Percentiles rank a stretch among this genome's conserved stretches.
phyloP scores from a whole-genome alignment of 2,113 vertebrate species.

The Sialia sialis region DNA sequence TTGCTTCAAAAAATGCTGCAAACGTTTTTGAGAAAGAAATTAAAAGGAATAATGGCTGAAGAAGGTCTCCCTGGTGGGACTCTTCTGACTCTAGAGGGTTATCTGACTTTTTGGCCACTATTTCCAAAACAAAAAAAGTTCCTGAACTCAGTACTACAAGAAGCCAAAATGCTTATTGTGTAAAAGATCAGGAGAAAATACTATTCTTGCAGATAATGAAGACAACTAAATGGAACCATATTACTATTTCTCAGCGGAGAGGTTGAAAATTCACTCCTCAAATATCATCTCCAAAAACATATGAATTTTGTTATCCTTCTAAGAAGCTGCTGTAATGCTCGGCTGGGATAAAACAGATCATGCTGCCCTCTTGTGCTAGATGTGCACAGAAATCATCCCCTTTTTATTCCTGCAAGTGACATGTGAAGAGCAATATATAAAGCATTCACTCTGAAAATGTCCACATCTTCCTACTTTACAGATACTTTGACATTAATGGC shows the following conservation, averaged over 20 bases:
- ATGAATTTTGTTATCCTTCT: neutral
- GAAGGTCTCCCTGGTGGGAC: neutral
- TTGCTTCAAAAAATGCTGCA: neutral
- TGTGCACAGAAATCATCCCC: neutral
- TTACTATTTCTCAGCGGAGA: neutral
- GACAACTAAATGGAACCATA: neutral
- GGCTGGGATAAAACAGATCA: slow-evolving; percentile 53
- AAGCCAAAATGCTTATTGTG: neutral
- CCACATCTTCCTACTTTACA: neutral
- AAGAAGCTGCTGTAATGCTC: neutral
- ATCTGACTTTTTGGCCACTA: neutral
- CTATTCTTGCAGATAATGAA: neutral
- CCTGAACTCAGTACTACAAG: neutral
- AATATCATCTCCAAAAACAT: slow-evolving; percentile 19
- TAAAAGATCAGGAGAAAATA: neutral
- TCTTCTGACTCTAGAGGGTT: neutral
- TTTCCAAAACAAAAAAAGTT: neutral
- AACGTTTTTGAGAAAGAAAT: neutral
- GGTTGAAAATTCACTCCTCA: neutral
- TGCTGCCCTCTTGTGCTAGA: slow-evolving; percentile 79
- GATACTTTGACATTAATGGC: neutral
- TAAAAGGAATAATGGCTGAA: neutral
- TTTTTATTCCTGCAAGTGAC: neutral
- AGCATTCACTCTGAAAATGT: neutral
- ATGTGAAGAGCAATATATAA: neutral